Conservation (phyloP, 2,888 invertebrate species). For the Yponomeuta malinellus region DNA sequence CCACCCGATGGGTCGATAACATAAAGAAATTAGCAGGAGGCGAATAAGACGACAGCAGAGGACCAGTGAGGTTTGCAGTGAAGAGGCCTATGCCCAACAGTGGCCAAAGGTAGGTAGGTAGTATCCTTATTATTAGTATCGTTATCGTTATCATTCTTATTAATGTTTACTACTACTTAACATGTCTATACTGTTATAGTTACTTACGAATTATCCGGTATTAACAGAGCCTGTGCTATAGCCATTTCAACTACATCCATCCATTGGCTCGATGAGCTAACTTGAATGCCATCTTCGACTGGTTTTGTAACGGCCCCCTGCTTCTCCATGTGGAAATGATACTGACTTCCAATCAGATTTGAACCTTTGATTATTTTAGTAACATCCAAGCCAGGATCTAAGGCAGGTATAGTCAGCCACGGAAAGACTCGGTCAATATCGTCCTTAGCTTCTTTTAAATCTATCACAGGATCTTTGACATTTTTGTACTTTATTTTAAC, state of each 20-base stretch:
- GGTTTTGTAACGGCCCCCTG: constrained; percentile 79
- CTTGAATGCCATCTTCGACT: constrained; percentile 80
- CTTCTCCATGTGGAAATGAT: constrained; percentile 84
- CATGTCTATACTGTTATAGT: too few species aligned
- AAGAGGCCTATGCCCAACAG: too few species aligned
- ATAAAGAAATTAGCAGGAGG: too few species aligned
- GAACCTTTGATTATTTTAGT: constrained; percentile 63
- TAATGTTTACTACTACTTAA: too few species aligned
- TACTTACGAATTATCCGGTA: constrained; percentile 75
- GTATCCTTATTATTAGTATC: too few species aligned
- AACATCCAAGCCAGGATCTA: constrained; percentile 45
- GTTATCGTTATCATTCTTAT: too few species aligned
- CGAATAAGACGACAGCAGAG: too few species aligned
- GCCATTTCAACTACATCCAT: constrained; percentile 73
- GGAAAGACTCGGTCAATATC: constrained; percentile 10
- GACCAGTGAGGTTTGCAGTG: too few species aligned
- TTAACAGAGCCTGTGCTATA: constrained; percentile 68
- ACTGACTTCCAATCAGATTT: constrained; percentile 75
- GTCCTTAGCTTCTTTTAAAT: constrained; percentile 32
- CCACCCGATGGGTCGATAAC: too few species aligned
- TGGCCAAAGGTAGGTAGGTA: too few species aligned
- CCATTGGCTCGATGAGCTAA: constrained; percentile 77
- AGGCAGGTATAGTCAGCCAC: constrained; percentile 26
- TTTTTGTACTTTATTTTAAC: constrained; percentile 72
- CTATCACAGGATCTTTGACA: constrained; percentile 40